These are phyloP conservation scores for Eupithecia tripunctaria DNA, from an alignment of 2,888 invertebrate genomes.

Conservation along the genomic window DNA sequence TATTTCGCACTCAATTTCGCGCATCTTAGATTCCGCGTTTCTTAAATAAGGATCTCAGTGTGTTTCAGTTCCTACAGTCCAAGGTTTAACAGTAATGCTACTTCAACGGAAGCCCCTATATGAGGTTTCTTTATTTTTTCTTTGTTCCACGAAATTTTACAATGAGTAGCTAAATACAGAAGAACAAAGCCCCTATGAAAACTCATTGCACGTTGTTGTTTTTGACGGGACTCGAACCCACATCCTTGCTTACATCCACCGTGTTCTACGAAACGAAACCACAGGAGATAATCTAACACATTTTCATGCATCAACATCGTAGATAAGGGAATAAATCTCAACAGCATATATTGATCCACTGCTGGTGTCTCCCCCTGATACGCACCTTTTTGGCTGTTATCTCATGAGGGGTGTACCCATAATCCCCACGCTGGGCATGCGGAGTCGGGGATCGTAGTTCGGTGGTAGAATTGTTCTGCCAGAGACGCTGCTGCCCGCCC, in stretches of 20 bases:
- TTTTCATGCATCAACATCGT: too few species aligned
- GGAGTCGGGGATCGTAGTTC: too few species aligned
- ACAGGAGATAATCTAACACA: too few species aligned
- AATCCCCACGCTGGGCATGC: too few species aligned
- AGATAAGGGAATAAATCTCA: too few species aligned
- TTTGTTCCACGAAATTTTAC: not conserved
- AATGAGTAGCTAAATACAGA: not conserved
- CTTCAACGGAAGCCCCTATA: constrained; percentile 1
- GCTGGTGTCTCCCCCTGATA: too few species aligned
- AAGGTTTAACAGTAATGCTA: constrained; percentile 1
- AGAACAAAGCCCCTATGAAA: not conserved
- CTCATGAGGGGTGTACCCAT: too few species aligned
- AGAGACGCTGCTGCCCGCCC: too few species aligned
- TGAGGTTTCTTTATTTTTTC: not conserved
- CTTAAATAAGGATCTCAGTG: not conserved
- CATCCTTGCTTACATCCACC: not conserved
- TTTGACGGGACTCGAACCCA: not conserved
- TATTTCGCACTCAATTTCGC: not conserved
- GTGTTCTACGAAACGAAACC: not conserved
- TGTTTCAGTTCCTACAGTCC: not conserved
- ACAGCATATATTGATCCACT: too few species aligned
- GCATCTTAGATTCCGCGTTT: not conserved
- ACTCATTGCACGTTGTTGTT: not conserved
- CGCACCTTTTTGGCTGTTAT: too few species aligned
- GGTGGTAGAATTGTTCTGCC: too few species aligned